These are phyloP conservation scores for Diarsia dahlii DNA, from an alignment of 2,888 invertebrate genomes.

Conservation along the genomic window DNA sequence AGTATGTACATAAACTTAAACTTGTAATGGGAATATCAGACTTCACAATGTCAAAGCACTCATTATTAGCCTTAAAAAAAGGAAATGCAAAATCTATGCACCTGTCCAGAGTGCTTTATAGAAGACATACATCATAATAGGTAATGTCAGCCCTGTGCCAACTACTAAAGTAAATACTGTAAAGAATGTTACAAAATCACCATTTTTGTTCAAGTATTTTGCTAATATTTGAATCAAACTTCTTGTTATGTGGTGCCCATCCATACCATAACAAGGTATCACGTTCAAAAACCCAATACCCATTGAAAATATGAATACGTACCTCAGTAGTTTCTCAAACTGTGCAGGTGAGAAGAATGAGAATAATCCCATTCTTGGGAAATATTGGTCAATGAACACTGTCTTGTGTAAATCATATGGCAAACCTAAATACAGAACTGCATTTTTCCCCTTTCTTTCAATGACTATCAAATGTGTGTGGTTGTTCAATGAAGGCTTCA, in stretches of 20 bases:
- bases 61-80: background rate
- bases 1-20: slow-evolving; percentile 32
- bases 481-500: slow-evolving; percentile 95
- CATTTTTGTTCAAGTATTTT: slow-evolving; percentile 91
- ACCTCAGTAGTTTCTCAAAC: slow-evolving; percentile 94
- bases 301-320: slow-evolving; percentile 96
- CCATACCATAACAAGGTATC: slow-evolving; percentile 97
- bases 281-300: slow-evolving; percentile 97
- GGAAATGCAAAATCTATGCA: slow-evolving; percentile 39
- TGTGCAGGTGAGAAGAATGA: slow-evolving; percentile 92
- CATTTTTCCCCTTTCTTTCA: slow-evolving; percentile 89
- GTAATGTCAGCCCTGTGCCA: slow-evolving; percentile 93
- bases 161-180: slow-evolving; percentile 93
- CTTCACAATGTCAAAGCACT: slow-evolving; percentile 36
- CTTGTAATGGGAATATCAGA: slow-evolving; percentile 43
- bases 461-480: slow-evolving; percentile 93
- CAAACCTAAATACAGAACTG: slow-evolving; percentile 95
- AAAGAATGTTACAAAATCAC: slow-evolving; percentile 87
- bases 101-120: slow-evolving; percentile 82
- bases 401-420: slow-evolving; percentile 94
- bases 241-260: slow-evolving; percentile 97
- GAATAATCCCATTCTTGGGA: slow-evolving; percentile 92
- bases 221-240: slow-evolving; percentile 92
- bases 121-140: slow-evolving; percentile 90
- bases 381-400: slow-evolving; percentile 94